Evolutionary conservation across 2,113 vertebrate genomes (phyloP).

Genomic region (Pelmatolapia mariae): DNA sequence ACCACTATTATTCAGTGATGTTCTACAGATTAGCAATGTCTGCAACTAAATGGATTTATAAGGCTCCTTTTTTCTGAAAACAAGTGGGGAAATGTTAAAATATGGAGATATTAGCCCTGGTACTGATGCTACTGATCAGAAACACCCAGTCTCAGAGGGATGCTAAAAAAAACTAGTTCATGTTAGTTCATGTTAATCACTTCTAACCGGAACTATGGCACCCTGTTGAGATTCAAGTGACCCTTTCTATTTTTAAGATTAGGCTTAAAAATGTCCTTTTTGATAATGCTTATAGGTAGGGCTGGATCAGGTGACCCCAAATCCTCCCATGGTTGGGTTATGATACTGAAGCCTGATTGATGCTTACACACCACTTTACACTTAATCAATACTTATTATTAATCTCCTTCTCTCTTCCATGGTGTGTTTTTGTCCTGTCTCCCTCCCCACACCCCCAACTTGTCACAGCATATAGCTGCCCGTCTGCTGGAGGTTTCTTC

Average conservation of each 20-base stretch:
- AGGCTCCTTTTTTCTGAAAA: not conserved
- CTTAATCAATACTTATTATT: not conserved
- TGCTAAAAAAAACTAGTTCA: not conserved
- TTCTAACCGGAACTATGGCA: not conserved
- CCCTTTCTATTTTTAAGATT: too few species aligned
- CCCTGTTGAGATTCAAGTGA: too few species aligned
- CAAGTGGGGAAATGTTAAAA: not conserved
- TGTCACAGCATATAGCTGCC: not conserved
- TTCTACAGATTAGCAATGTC: not conserved
- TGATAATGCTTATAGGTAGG: too few species aligned
- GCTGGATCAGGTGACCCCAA: too few species aligned
- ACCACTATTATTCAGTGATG: not conserved
- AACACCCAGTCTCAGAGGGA: not conserved
- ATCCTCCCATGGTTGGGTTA: too few species aligned
- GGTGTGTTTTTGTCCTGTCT: not conserved
- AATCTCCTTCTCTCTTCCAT: not conserved
- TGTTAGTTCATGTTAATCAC: not conserved
- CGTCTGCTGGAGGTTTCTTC: not conserved
- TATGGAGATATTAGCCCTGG: not conserved
- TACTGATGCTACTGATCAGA: not conserved
- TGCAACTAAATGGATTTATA: not conserved
- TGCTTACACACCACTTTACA: too few species aligned
- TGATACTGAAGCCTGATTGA: too few species aligned
- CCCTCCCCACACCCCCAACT: not conserved
- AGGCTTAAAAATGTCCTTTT: too few species aligned